Evolutionary conservation across 35 echinoderm and acorn worm species (phyloP).

Genomic region (Apostichopus japonicus): DNA sequence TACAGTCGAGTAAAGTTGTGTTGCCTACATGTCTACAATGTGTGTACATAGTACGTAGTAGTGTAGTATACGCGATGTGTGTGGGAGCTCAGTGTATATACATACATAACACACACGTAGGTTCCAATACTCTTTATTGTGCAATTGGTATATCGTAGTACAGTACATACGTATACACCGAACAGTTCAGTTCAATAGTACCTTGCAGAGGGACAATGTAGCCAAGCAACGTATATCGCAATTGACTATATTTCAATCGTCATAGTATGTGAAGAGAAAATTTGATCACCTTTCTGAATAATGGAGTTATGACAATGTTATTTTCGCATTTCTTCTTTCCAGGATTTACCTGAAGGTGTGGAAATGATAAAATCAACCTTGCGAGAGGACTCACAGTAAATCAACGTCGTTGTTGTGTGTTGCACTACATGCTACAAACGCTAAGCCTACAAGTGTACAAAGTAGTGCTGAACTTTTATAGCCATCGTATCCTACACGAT

Average conservation of each 20-base stretch:
- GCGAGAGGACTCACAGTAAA: constrained; percentile 3
- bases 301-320: constrained; percentile 17
- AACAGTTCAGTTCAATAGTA: background rate
- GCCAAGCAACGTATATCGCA: background rate
- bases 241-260: background rate
- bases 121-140: background rate
- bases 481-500: background rate
- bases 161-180: background rate
- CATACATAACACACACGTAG: background rate
- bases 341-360: constrained; percentile 47
- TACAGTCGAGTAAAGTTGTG: background rate
- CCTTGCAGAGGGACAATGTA: background rate
- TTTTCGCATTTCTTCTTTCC: constrained; percentile 26
- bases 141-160: background rate
- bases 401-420: background rate
- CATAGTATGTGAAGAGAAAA: background rate
- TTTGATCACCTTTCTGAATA: background rate
- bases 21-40: constrained; percentile 11
- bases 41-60: background rate
- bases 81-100: background rate
- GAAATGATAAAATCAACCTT: background rate
- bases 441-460: background rate
- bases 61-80: background rate
- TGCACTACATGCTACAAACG: background rate
- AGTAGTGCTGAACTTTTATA: background rate